Evolutionary conservation across 92 coral and sea anemone species (phyloP).

Genomic region (Porites divaricata): DNA sequence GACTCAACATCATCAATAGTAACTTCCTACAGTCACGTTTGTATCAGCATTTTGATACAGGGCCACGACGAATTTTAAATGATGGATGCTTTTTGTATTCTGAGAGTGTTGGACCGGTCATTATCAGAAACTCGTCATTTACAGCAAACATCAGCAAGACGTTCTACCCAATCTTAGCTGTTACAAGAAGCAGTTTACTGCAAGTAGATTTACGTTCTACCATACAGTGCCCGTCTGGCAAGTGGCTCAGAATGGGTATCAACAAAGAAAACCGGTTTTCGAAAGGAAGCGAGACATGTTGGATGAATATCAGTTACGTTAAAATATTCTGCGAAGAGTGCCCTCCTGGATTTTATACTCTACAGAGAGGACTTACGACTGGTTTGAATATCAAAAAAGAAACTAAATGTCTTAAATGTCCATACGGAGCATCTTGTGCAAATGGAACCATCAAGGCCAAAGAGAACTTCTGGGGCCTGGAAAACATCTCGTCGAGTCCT

Average conservation of each 20-base stretch:
- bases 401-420: constrained; percentile 23
- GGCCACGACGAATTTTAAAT: neutral
- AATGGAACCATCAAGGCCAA: constrained; percentile 39
- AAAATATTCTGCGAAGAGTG: constrained; percentile 50
- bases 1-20: constrained; percentile 28
- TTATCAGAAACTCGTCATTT: constrained; percentile 28
- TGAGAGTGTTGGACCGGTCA: constrained; percentile 47
- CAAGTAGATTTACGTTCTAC: constrained; percentile 16
- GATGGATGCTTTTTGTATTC: no score
- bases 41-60: neutral
- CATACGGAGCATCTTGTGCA: constrained; percentile 40
- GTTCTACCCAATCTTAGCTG: constrained; percentile 17
- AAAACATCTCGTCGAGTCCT: constrained; percentile 5
- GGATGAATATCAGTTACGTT: constrained; percentile 10
- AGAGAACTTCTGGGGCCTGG: constrained; percentile 66
- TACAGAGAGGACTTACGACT: constrained; percentile 40
- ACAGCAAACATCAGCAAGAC: constrained; percentile 4
- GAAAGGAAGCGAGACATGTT: neutral
- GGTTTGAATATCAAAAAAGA: neutral
- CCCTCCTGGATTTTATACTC: constrained; percentile 39
- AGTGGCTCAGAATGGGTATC: constrained; percentile 2
- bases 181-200: constrained; percentile 26
- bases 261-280: neutral
- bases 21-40: constrained; percentile 23
- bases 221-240: constrained; percentile 23